Evolutionary conservation across 2,797 vertebrate genomes (phyloP).

Genomic region (Orestias chungarensis): DNA sequence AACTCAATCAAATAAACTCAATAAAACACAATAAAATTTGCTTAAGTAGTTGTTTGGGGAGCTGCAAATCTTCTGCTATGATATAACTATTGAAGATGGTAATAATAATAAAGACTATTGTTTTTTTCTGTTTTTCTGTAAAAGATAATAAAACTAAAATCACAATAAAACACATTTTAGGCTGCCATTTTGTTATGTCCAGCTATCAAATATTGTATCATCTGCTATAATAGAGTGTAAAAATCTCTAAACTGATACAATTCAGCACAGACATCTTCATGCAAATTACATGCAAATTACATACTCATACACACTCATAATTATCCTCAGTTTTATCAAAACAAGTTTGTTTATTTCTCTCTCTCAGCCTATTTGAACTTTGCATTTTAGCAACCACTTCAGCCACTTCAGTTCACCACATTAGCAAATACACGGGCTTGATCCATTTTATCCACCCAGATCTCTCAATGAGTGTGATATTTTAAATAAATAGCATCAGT

Average conservation of each 20-base stretch:
- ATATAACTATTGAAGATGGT: background rate
- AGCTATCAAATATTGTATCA: background rate
- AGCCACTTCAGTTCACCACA: background rate
- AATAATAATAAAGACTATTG: background rate
- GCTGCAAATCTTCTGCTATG: background rate
- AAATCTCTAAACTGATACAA: background rate
- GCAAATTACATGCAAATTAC: background rate
- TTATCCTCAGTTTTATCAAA: background rate
- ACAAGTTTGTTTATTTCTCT: background rate
- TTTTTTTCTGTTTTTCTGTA: background rate
- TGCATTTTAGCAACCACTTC: background rate
- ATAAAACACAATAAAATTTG: background rate
- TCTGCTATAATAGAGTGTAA: background rate
- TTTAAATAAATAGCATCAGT: conserved; percentile 2
- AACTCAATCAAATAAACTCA: background rate
- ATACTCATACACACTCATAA: no score
- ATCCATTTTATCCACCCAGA: background rate
- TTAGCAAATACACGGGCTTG: background rate
- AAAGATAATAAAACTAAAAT: background rate
- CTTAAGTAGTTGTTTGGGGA: background rate
- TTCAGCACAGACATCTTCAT: background rate
- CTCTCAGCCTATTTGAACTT: background rate
- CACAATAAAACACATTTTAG: background rate
- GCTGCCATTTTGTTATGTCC: no score
- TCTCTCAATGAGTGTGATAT: background rate